Percentiles rank a stretch among this genome's conserved stretches.
Conservation (phyloP, 2,797 vertebrate species). For the Alauda arvensis region DNA sequence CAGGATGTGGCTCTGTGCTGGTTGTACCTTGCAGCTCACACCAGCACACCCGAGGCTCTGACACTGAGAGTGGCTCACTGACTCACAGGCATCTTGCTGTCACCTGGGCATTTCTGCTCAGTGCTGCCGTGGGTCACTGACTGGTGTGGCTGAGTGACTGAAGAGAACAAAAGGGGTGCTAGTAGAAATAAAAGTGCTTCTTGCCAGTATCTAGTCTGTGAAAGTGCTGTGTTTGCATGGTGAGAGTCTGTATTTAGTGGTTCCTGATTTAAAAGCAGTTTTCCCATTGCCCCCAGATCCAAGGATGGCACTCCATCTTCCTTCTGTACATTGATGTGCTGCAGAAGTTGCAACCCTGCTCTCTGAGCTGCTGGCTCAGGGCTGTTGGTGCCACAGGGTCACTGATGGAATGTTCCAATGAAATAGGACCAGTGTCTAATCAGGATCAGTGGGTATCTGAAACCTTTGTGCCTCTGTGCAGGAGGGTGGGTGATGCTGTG, state of each 20-base stretch:
- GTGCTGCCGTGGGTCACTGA: background rate
- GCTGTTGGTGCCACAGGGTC: background rate
- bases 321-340: background rate
- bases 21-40: background rate
- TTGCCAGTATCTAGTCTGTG: accelerated
- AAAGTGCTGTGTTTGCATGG: background rate
- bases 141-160: constrained; percentile 4
- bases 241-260: background rate
- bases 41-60: background rate
- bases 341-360: background rate
- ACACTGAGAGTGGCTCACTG: background rate
- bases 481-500: background rate
- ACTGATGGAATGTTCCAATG: background rate
- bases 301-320: background rate
- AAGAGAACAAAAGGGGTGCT: background rate
- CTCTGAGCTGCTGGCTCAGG: background rate
- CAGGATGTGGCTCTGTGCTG: constrained; percentile 3
- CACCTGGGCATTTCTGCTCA: background rate
- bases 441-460: background rate
- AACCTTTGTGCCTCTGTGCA: background rate
- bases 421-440: background rate
- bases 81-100: background rate
- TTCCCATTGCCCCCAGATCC: background rate
- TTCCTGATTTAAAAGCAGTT: background rate
- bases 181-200: constrained; percentile 28